Conservation (phyloP, 2,888 invertebrate genomes). For the Petrolisthes manimaculis region DNA sequence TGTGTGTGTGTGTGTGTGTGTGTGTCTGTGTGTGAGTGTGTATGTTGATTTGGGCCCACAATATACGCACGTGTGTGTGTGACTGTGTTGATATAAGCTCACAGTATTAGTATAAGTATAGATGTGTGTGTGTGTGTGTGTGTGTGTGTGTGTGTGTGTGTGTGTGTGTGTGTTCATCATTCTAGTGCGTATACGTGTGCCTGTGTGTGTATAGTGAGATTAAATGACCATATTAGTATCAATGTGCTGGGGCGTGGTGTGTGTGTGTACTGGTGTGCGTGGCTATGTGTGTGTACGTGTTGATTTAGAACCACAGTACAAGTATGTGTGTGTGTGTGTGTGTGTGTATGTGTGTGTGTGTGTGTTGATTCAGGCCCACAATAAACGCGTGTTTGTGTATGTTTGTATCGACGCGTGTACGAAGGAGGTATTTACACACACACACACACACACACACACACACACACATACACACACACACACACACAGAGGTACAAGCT, state of each 20-base stretch:
- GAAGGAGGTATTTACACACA: background rate
- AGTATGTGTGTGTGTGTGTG: constrained; percentile 4
- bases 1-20: background rate
- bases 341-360: background rate
- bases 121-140: no score
- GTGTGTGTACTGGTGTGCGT: background rate
- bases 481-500: background rate
- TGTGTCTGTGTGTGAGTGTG: no score
- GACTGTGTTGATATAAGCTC: no score
- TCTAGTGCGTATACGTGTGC: background rate
- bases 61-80: no score
- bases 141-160: no score
- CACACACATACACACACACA: background rate
- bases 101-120: no score
- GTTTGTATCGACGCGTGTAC: no score
- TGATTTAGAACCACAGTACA: background rate
- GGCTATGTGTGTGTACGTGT: background rate
- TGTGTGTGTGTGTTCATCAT: background rate
- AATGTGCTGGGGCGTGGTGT: no score
- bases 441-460: constrained; percentile 1
- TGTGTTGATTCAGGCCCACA: background rate
- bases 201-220: no score
- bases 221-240: no score
- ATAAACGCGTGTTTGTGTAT: no score
- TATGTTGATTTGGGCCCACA: no score